Evolutionary conservation across 2,113 vertebrate genomes (phyloP).

Genomic region (Aptenodytes patagonicus): DNA sequence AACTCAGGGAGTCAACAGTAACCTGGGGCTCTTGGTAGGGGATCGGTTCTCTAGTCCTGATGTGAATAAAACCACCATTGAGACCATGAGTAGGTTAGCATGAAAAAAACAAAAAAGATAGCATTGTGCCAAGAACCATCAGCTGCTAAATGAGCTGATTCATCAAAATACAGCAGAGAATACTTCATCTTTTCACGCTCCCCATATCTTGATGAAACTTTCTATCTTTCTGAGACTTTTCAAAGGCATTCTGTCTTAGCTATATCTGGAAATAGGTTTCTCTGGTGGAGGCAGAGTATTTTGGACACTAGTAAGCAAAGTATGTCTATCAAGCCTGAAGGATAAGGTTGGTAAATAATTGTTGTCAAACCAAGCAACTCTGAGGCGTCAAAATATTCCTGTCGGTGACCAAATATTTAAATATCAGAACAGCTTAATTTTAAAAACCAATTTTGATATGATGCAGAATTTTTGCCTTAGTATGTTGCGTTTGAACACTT

Average conservation of each 20-base stretch:
- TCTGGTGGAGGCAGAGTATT: background rate
- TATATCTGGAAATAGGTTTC: background rate
- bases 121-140: background rate
- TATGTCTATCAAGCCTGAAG: background rate
- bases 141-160: background rate
- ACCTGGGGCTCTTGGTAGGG: background rate
- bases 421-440: background rate
- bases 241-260: background rate
- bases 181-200: background rate
- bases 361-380: background rate
- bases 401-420: background rate
- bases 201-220: background rate
- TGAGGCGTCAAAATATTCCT: background rate
- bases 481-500: background rate
- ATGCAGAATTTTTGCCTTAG: background rate
- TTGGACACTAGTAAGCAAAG: background rate
- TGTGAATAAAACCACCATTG: background rate
- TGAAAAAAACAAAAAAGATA: background rate
- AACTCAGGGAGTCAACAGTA: background rate
- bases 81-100: background rate
- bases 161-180: background rate
- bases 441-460: rapidly evolving
- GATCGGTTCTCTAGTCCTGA: background rate
- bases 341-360: background rate
- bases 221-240: background rate